A percentile compares a stretch with the other conserved stretches of the same genome.
These are phyloP conservation scores for Pheosia gnoma DNA, from an alignment of 2,888 invertebrate species.

Conservation along the genomic window DNA sequence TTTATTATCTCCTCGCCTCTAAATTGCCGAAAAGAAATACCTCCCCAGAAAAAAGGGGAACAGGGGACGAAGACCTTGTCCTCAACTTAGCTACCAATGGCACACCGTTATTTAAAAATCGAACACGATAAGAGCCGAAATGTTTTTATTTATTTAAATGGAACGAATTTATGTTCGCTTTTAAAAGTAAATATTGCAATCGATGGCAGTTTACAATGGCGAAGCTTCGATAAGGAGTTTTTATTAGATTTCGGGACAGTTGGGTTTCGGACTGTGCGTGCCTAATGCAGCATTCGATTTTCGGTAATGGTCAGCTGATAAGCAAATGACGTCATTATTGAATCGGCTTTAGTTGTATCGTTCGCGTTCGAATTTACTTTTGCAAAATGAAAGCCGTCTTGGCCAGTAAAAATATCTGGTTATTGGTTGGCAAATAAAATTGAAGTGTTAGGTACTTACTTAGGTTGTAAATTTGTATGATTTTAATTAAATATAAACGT, in stretches of 20 bases:
- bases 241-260: slow-evolving; percentile 72
- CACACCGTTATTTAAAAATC: slow-evolving; percentile 82
- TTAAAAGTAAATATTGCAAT: slow-evolving; percentile 77
- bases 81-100: slow-evolving; percentile 77
- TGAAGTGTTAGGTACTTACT: slow-evolving; percentile 20
- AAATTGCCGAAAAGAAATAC: slow-evolving; percentile 83
- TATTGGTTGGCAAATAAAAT: slow-evolving; percentile 42
- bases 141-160: slow-evolving; percentile 82
- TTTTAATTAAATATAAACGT: slow-evolving; percentile 51
- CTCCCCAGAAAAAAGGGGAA: slow-evolving; percentile 76
- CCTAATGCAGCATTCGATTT: slow-evolving; percentile 81
- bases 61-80: slow-evolving; percentile 76
- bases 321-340: slow-evolving; percentile 82
- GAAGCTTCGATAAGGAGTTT: slow-evolving; percentile 75
- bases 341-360: slow-evolving; percentile 73
- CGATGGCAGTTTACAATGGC: slow-evolving; percentile 73
- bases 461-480: slow-evolving; percentile 27
- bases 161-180: slow-evolving; percentile 77
- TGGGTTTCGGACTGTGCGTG: slow-evolving; percentile 76
- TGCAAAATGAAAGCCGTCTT: slow-evolving; percentile 29
- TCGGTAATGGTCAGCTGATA: slow-evolving; percentile 84
- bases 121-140: slow-evolving; percentile 80
- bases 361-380: slow-evolving; percentile 59
- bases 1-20: slow-evolving; percentile 83
- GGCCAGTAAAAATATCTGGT: slow-evolving; percentile 43